Conservation (phyloP, 2,113 vertebrate species). For the Chrysemys picta region DNA sequence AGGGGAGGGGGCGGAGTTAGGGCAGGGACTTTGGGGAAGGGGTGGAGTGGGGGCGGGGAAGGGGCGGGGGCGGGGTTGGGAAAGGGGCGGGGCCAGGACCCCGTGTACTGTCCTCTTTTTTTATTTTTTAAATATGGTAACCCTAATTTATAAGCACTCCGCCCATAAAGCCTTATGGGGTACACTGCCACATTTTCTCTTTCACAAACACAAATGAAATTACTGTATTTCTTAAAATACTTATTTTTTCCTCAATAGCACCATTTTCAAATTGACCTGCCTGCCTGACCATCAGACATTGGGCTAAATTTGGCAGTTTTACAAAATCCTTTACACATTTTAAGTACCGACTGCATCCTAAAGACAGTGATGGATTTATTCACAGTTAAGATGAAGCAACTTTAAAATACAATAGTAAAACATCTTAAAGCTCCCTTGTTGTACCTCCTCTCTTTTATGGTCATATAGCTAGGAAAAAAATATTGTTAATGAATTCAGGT, state of each 20-base stretch:
- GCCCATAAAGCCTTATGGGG: too few relatives aligned
- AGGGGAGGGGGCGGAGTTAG: too few relatives aligned
- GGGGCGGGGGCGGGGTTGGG: too few relatives aligned
- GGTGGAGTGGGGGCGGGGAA: too few relatives aligned
- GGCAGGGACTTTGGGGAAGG: too few relatives aligned
- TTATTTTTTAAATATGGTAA: too few relatives aligned
- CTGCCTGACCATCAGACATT: background rate
- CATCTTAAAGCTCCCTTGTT: background rate
- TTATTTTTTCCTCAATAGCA: background rate
- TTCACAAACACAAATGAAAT: background rate
- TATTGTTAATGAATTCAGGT: background rate
- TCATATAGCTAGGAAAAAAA: background rate
- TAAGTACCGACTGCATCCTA: background rate
- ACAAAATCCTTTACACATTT: background rate
- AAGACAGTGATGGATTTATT: background rate
- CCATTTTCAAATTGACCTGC: background rate
- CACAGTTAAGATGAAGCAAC: conserved; percentile 1
- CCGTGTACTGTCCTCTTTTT: too few relatives aligned
- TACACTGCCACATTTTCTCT: background rate
- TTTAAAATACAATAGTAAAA: background rate
- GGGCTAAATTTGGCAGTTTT: background rate
- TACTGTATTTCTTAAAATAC: background rate
- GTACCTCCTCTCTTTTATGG: background rate
- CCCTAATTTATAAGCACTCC: too few relatives aligned
- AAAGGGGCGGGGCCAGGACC: too few relatives aligned